Evolutionary conservation across 1,140 invertebrate species (phyloP).

Genomic region (Andricus grossulariae): DNA sequence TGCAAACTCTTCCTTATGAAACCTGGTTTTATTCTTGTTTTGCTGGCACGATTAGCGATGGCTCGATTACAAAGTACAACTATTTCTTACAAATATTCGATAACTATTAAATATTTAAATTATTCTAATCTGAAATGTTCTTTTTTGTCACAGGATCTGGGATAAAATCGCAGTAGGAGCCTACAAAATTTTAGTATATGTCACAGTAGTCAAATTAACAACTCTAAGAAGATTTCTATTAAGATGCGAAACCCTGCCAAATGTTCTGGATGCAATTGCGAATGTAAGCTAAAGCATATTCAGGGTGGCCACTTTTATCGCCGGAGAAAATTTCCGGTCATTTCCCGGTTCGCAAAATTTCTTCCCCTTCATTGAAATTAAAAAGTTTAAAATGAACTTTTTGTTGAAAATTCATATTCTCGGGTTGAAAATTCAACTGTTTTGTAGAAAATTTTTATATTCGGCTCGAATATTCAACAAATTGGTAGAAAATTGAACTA

Average conservation of each 20-base stretch:
- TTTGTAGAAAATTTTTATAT: too few relatives aligned
- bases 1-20: conserved; percentile 80
- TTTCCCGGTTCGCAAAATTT: too few relatives aligned
- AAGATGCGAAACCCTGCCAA: conserved; percentile 78
- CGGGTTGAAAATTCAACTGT: too few relatives aligned
- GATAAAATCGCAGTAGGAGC: conserved; percentile 92
- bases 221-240: conserved; percentile 82
- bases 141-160: conserved; percentile 83
- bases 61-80: conserved; percentile 84
- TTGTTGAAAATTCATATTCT: too few relatives aligned
- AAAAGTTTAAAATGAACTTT: neutral
- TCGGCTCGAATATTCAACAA: too few relatives aligned
- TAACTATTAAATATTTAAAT: conserved; percentile 22
- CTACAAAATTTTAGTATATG: conserved; percentile 87
- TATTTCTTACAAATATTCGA: conserved; percentile 9
- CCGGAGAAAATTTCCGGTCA: too few relatives aligned
- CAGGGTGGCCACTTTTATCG: too few relatives aligned
- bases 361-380: neutral
- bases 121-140: conserved; percentile 36
- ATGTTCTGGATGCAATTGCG: conserved; percentile 80
- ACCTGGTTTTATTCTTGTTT: conserved; percentile 89
- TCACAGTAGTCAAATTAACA: conserved; percentile 84
- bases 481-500: too few relatives aligned
- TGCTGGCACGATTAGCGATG: conserved; percentile 85
- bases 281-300: conserved; percentile 76